Evolutionary conservation across 1,140 invertebrate genomes (phyloP), one percentile per base, ranked within the genome.

Genomic region (Solenopsis fugax): DNA sequence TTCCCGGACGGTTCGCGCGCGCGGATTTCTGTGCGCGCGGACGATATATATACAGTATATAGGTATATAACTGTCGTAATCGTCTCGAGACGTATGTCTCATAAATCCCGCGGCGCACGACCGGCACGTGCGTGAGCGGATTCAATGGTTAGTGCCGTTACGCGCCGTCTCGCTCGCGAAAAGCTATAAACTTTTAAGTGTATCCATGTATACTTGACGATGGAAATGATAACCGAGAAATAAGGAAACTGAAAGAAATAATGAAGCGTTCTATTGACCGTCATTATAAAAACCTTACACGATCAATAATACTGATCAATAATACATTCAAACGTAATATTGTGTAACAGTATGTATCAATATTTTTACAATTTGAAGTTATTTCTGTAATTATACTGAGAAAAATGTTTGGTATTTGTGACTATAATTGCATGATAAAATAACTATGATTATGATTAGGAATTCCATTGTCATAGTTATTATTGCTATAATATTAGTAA

Each of bases 1-100:
- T 85, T 65, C 10, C 13, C 82, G 60, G 45, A 54, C 24, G 48
- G 34, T 77, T 67, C 64, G 37, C 12, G 50, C 71, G 50, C 71
- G 48, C 48, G 18, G 48, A 41, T 41, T 54, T 71, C 34, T 81
- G 5, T 21, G 9, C 13, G 6, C 45, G 29, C 2, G 29, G 29
- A 29, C 29, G 29, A 41, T 45, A 67, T 48, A 67, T 45, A 67
- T 21, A 67, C 41, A 41, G 41, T 21, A 45, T 21, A 67, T 21
- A 67, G 21, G 41, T 45, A 67, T 67, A 67, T 21, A 41, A 3
- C 6, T 58, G 21, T 58, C 21, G n/a, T 56, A 75, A 41, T 76
- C 6, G 41, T 62, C 16, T 24, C 10, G n/a, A 41, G 54, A 56
- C 24, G 3, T 75, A 75, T 56, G 7, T 41, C n/a, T 58, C 54